phyloP scores from a whole-genome alignment of 2,113 vertebrate species.

The Platichthys flesus region DNA sequence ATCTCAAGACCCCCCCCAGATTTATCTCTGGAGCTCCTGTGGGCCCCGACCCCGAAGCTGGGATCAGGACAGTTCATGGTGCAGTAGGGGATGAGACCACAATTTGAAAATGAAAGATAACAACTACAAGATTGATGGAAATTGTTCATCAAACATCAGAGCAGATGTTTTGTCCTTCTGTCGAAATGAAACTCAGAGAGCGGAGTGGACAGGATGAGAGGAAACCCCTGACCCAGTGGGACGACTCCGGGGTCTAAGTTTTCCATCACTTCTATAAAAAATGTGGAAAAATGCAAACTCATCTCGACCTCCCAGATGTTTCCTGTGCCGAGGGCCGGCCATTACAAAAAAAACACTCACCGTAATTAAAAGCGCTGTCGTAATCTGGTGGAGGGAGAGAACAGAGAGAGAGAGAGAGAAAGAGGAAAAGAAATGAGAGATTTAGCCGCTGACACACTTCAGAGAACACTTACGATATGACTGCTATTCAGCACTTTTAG shows the following conservation, averaged over 20 bases:
- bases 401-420: not conserved
- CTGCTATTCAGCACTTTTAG: constrained; percentile 46
- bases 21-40: not conserved
- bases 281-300: constrained; percentile 49
- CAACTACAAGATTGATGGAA: too few species aligned
- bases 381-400: constrained; percentile 64
- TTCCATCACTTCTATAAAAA: constrained; percentile 55
- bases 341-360: constrained; percentile 72
- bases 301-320: constrained; percentile 67
- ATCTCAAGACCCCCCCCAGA: not conserved
- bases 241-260: constrained; percentile 51
- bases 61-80: too few species aligned
- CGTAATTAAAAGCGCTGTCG: constrained; percentile 82
- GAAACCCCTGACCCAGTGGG: constrained; percentile 20
- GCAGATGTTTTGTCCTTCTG: too few species aligned
- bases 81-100: too few species aligned
- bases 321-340: constrained; percentile 47
- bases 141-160: not conserved
- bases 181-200: not conserved
- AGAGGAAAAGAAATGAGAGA: constrained; percentile 41
- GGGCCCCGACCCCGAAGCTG: too few species aligned
- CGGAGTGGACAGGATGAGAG: constrained; percentile 11
- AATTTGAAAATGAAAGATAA: too few species aligned
- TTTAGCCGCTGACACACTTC: constrained; percentile 49
- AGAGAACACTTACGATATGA: constrained; percentile 43